Percentiles rank a stretch among this genome's conserved stretches.
These are phyloP conservation scores for Callocephalon fimbriatum DNA, from an alignment of 2,113 vertebrate genomes.

Conservation along the genomic window DNA sequence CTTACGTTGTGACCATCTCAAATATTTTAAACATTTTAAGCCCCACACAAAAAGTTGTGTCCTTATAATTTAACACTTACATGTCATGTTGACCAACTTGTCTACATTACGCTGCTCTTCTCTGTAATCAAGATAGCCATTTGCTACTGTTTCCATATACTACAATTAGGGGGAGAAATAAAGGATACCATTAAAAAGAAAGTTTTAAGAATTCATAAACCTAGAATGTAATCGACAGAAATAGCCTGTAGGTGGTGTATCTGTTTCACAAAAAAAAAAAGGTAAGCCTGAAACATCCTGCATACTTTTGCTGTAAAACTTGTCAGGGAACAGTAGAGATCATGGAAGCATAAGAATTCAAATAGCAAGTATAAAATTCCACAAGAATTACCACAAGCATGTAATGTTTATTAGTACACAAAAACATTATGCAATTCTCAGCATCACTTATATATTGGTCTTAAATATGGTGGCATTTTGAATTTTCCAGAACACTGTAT, in stretches of 20 bases:
- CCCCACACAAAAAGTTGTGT: not conserved
- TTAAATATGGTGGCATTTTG: not conserved
- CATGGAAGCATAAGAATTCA: not conserved
- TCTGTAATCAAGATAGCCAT: constrained; percentile 73
- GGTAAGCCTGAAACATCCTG: not conserved
- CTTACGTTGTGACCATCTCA: not conserved
- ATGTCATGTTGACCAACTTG: constrained; percentile 87
- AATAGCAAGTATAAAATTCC: not conserved
- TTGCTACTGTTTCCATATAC: constrained; percentile 83
- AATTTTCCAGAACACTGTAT: not conserved
- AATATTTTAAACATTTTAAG: not conserved
- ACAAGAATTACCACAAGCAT: not conserved
- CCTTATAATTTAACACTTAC: constrained; percentile 69
- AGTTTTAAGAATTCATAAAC: not conserved
- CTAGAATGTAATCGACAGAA: not conserved
- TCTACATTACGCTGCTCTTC: constrained; percentile 80
- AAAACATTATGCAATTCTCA: not conserved
- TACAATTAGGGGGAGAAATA: constrained; percentile 14
- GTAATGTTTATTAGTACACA: not conserved
- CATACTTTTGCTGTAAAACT: not conserved
- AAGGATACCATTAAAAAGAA: not conserved
- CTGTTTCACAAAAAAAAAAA: not conserved
- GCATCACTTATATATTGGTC: not conserved
- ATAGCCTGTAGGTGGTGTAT: constrained; percentile 50
- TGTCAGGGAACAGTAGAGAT: not conserved